Base-by-base conservation (phyloP, 2,797 vertebrate species). In the Anolis apletophallus region DNA sequence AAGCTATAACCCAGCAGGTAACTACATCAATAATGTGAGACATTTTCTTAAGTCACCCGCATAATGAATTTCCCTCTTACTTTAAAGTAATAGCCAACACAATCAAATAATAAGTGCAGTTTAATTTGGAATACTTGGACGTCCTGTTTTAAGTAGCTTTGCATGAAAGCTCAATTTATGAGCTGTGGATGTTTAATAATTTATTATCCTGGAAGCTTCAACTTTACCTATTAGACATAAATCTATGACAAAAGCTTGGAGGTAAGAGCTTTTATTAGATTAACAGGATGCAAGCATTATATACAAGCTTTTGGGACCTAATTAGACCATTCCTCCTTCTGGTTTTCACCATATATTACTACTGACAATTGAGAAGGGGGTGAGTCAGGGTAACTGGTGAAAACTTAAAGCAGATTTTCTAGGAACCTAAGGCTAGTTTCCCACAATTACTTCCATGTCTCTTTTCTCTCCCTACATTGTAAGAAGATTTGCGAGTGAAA, bases 251-350 rank as follows among this genome's bases (percentile, higher is more conserved):
- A 85, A 92, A 82, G 1, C 64, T 85, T 88, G 75, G 85, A 89
- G 19, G 54, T 88, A 90, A 86, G 29, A 90, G 8, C 21, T 92
- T 91, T 91, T 85, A 91, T 89, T 87, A 55, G 52, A 85, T 85
- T 86, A 88, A 86, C 36, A 90, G 36, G 26, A 89, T 87, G 52
- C n/a, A 85, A 89, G 59, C 54, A 92, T 88, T 46, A 75, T 76
- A 85, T 19, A 90, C 29, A 87, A 83, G 10, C 5, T 85, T 90
- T 87, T 46, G 57, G 64, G 12, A 88, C 83, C 17, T 88, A 82
- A 54, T 88, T 89, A 59, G 68, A 57, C 1, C 61, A 17, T 50
- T 13, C 1, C 40, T 50, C 87, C 26, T 61, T 83, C 79, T 86
- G 67, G 80, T 88, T 89, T 88, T 86, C 34, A 88, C 32, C 46